These are phyloP conservation scores for Leucoma salicis DNA, from an alignment of 2,888 invertebrate genomes.

Conservation along the genomic window DNA sequence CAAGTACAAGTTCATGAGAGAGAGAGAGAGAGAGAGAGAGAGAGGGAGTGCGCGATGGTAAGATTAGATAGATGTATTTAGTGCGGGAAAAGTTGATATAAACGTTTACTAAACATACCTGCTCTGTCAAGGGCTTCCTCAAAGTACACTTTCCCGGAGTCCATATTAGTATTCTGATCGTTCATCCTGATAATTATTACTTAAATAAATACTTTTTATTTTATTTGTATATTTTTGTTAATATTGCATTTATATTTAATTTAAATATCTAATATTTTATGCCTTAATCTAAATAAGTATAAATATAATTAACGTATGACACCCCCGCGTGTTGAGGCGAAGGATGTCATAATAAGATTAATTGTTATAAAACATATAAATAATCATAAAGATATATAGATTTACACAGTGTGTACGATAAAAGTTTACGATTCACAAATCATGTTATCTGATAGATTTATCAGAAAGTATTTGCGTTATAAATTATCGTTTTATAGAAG, in stretches of 20 bases:
- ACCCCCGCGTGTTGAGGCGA: neutral
- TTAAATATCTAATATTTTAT: neutral
- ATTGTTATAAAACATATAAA: neutral
- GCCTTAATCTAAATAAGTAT: neutral
- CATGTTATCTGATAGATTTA: neutral
- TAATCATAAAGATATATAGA: slow-evolving; percentile 1
- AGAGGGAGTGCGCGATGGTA: no score
- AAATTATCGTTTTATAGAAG: neutral
- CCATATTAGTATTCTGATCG: neutral
- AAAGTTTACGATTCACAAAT: slow-evolving; percentile 2
- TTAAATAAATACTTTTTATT: no score
- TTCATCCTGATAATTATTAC: no score
- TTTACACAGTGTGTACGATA: neutral
- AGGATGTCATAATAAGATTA: neutral
- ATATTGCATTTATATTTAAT: neutral
- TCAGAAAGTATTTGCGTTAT: neutral
- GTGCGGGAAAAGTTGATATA: no score
- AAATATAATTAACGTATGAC: neutral
- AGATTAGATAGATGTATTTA: no score
- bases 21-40: no score
- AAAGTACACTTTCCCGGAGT: slow-evolving; percentile 34
- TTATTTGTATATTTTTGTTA: neutral
- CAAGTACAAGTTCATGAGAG: no score
- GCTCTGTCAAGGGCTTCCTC: slow-evolving; percentile 48
- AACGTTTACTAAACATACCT: slow-evolving; percentile 35